A percentile compares a stretch with the other conserved stretches of the same genome.
phyloP scores from a whole-genome alignment of 2,113 vertebrate species.

The Shinisaurus crocodilurus region DNA sequence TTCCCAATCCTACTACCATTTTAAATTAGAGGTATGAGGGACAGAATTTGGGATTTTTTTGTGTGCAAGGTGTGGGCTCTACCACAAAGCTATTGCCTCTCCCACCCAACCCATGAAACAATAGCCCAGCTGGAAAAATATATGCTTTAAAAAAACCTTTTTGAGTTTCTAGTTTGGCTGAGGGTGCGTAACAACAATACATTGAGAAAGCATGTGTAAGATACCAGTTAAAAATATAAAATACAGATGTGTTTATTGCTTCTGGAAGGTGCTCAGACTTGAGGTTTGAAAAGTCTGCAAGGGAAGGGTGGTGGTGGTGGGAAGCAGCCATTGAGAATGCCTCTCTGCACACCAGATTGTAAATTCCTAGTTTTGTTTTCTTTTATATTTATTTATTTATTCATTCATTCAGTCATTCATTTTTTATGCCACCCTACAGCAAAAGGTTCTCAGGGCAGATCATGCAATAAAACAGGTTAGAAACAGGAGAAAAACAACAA shows the following conservation, averaged over 20 bases:
- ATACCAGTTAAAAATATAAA: background rate
- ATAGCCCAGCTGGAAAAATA: background rate
- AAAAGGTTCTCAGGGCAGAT: too few species aligned
- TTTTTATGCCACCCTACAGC: too few species aligned
- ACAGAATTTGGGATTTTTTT: background rate
- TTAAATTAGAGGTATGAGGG: too few species aligned
- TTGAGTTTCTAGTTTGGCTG: background rate
- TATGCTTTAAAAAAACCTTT: background rate
- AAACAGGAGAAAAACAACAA: too few species aligned
- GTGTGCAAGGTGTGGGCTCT: background rate
- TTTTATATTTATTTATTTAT: too few species aligned
- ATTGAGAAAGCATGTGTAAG: background rate
- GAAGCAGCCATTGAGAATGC: too few species aligned
- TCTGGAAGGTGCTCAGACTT: background rate
- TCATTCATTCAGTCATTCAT: too few species aligned
- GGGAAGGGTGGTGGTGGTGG: background rate
- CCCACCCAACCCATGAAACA: background rate
- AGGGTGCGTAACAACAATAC: background rate
- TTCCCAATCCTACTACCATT: background rate
- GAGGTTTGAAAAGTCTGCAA: too few species aligned
- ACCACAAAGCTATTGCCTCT: background rate
- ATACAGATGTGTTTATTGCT: background rate
- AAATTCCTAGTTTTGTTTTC: background rate
- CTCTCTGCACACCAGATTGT: too few species aligned
- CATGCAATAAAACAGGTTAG: too few species aligned